A percentile compares a stretch with the other conserved stretches of the same genome.
These are phyloP conservation scores for Hydrolagus affinis DNA, from an alignment of 2,113 vertebrate species.

Conservation along the genomic window DNA sequence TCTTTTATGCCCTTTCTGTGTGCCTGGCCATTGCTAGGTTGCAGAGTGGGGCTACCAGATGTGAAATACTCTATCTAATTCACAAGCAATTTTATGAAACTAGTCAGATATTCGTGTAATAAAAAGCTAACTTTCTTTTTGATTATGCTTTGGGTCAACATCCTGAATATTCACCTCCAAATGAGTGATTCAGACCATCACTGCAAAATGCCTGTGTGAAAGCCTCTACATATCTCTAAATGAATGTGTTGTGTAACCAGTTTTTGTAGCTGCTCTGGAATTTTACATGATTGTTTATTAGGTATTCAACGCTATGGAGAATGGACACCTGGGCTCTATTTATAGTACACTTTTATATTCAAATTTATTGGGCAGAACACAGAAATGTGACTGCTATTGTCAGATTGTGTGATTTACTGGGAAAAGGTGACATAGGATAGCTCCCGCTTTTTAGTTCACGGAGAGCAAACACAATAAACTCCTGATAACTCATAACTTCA, in stretches of 20 bases:
- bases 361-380: neutral
- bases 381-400: neutral
- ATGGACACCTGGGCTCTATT: neutral
- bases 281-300: neutral
- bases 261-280: neutral
- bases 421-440: neutral
- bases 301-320: neutral
- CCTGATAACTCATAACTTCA: no score
- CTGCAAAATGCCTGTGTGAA: no score
- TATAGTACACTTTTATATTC: conserved; percentile 16
- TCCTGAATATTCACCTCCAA: no score
- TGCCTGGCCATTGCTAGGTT: no score
- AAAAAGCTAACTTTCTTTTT: neutral
- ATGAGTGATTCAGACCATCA: no score
- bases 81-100: no score
- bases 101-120: neutral
- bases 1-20: no score
- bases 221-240: no score
- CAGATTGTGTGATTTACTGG: neutral
- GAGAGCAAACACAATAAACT: neutral
- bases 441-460: conserved; percentile 1
- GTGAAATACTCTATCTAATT: no score
- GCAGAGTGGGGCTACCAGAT: no score
- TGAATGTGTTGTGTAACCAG: neutral
- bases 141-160: no score